Evolutionary conservation across 2,797 vertebrate species (phyloP), one percentile per base, ranked within the genome.

Genomic region (Microchirus variegatus): DNA sequence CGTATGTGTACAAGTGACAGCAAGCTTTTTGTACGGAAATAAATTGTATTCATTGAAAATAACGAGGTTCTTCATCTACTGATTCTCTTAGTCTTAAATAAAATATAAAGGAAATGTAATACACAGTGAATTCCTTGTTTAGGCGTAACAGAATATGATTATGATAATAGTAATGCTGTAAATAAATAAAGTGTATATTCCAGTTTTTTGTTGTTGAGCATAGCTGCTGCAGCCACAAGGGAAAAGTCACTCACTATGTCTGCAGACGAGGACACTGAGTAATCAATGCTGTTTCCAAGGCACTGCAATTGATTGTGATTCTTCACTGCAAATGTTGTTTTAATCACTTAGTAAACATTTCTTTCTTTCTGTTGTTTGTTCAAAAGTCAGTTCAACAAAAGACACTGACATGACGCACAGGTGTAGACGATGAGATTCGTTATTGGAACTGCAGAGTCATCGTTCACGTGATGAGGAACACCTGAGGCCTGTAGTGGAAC

Each of bases 211-310:
- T 35, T 42, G 51, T 68, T 64, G 43, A 65, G 45, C 65, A 62
- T 63, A 44, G 66, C 78, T 65, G 83, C 5, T 14, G 1, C 15
- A 41, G 56, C 64, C 60, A 61, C 61, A n/a, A 55, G 49, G 47
- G 69, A 55, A 16, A 60, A 19, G 45, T 56, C 60, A 15, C 4
- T 50, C 53, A 48, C n/a, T n/a, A n/a, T n/a, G n/a, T n/a, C n/a
- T n/a, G n/a, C 42, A 37, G 56, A 50, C 61, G 59, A 68, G 69
- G 66, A 59, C 56, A 64, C 49, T 50, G 54, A 61, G 59, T 59
- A 72, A 67, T 80, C 75, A 80, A 63, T 81, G 54, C 58, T 60
- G 59, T 70, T 67, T 47, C 70, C 22, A 26, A 53, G 65, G 63
- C 46, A 9, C 53, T 13, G 13, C 31, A 13, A 47, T 67, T 58